Evolutionary conservation across 2,113 vertebrate genomes (phyloP), one percentile per base, ranked within the genome.

Genomic region (Nicator chloris): DNA sequence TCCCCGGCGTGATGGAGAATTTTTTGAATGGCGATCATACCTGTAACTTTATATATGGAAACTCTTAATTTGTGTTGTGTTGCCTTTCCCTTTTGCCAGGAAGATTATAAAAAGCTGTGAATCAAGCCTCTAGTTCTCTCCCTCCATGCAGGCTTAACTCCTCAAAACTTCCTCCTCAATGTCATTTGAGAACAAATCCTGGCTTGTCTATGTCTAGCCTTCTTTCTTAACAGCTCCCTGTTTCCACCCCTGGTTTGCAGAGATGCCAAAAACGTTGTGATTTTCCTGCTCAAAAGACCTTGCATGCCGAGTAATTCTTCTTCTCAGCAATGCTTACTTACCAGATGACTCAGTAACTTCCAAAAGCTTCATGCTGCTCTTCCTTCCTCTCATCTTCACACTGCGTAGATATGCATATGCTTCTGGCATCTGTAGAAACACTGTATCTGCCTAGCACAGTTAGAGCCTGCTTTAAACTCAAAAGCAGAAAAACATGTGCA

Each of bases 381-480:
- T 95, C 80, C 77, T 95, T 95, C 88, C 68, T 94, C 86, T 93
- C 80, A 88, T 93, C 83, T 92, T 64, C 51, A 6, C 15, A 2
- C 86, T 93, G 56, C 7, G 33, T 88, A 84, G 60, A 63, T 82
- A 79, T 88, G 77, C 86, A 86, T 96, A 86, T 86, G 83, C 64
- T 94, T 88, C 88, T 95, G 91, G 81, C 83, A 86, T 95, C 94
- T 92, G 86, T 86, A 95, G 81, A 86, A 95, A 71, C 60, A 49
- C 86, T 71, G 15, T 69, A 86, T 95, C 82, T 93, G 82, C 79
- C 82, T 73, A 40, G 57, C 76, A 47, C 71, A 90, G 88, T 59
- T 40, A 92, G 54, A 90, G 68, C 42, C 59, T 86, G 33, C 71
- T 93, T 40, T 40, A 49, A 94, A 66, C 63, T 90, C 45, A 69